phyloP scores from a whole-genome alignment of 2,797 vertebrate species.

The Chaetophractus vellerosus region DNA sequence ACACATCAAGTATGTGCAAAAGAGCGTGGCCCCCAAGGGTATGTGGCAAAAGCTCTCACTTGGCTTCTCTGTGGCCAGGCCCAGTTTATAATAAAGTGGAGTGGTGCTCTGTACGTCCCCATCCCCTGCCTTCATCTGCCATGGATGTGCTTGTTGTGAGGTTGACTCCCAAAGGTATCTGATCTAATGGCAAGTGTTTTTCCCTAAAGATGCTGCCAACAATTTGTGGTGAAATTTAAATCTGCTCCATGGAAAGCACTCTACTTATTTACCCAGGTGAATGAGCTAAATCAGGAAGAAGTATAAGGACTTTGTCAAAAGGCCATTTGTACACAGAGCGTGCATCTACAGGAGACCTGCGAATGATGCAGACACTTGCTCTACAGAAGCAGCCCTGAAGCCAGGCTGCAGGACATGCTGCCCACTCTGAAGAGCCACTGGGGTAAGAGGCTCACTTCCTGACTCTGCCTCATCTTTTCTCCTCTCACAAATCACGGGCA shows the following conservation, averaged over 20 bases:
- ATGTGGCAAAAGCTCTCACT: background rate
- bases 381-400: background rate
- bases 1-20: fast-evolving
- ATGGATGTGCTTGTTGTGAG: background rate
- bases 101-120: background rate
- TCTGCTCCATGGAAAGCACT: conserved; percentile 71
- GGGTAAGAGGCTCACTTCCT: background rate
- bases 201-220: conserved; percentile 73
- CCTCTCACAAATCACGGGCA: background rate
- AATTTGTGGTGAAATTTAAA: conserved; percentile 82
- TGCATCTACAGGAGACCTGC: conserved; percentile 56
- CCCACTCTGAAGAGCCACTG: background rate
- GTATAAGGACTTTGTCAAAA: conserved; percentile 34
- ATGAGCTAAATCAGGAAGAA: conserved; percentile 38
- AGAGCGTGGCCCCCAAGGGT: fast-evolving
- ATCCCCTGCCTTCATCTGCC: background rate
- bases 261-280: conserved; percentile 61
- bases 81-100: background rate
- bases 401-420: background rate
- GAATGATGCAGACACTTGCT: background rate
- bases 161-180: conserved; percentile 76
- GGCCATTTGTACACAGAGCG: conserved; percentile 5
- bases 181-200: conserved; percentile 61
- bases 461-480: background rate
- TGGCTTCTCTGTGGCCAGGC: background rate